These are phyloP conservation scores for Phrynocephalus versicolor DNA, from an alignment of 2,113 vertebrate genomes.

Conservation along the genomic window DNA sequence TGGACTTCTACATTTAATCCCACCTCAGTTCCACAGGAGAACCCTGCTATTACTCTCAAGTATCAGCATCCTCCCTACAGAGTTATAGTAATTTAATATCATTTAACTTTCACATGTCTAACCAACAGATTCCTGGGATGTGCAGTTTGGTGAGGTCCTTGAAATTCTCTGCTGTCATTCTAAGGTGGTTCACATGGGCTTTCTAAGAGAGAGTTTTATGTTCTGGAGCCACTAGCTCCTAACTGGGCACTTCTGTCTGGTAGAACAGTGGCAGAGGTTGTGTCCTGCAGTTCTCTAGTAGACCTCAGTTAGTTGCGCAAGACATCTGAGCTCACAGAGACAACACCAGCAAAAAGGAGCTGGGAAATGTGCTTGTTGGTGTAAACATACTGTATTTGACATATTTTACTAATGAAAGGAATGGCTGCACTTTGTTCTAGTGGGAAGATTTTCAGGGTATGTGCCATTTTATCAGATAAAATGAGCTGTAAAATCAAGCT, in stretches of 20 bases:
- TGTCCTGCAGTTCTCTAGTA: neutral
- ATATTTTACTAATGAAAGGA: slow-evolving; percentile 41
- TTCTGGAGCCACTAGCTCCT: neutral
- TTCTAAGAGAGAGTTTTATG: no score
- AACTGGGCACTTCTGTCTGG: neutral
- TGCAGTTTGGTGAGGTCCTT: no score
- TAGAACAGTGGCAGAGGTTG: neutral
- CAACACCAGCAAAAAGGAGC: neutral
- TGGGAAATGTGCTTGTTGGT: slow-evolving; percentile 11
- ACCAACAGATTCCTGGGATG: no score
- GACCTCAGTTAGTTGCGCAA: neutral
- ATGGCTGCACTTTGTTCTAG: slow-evolving; percentile 20
- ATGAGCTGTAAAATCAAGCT: slow-evolving; percentile 24
- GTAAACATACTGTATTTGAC: slow-evolving; percentile 5
- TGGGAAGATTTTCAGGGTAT: slow-evolving; percentile 6
- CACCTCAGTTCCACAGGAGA: neutral
- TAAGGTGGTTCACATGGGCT: no score
- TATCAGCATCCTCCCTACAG: no score
- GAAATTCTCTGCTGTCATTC: no score
- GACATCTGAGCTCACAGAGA: neutral
- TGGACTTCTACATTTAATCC: neutral
- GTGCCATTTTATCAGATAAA: slow-evolving; percentile 31
- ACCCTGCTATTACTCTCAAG: neutral
- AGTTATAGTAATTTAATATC: no score
- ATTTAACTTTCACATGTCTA: no score